Evolutionary conservation across 2,113 vertebrate genomes (phyloP).

Genomic region (Corythaixoides concolor): DNA sequence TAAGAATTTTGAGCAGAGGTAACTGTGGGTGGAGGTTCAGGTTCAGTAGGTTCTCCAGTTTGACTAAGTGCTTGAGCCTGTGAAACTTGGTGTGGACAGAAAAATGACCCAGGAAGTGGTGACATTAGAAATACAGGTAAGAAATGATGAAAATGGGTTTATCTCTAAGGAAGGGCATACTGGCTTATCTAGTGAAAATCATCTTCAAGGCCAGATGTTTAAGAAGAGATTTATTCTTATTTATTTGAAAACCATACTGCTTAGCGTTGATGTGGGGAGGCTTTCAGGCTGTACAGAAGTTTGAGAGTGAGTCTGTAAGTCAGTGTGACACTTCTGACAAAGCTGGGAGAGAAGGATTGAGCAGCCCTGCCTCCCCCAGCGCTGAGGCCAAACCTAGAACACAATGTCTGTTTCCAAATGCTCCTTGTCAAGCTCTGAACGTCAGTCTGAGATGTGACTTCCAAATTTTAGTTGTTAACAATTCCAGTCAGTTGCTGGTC

Average conservation of each 20-base stretch:
- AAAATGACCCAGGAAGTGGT: background rate
- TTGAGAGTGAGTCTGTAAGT: background rate
- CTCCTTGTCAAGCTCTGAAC: background rate
- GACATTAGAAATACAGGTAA: background rate
- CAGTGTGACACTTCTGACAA: background rate
- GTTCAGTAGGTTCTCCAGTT: background rate
- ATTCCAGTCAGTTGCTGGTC: slow-evolving; percentile 36
- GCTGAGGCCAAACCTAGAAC: background rate
- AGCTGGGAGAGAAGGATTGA: background rate
- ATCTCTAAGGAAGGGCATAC: background rate
- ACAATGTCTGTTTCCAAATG: background rate
- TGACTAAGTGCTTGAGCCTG: background rate
- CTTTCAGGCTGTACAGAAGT: background rate
- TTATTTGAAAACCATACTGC: background rate
- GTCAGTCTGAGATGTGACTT: background rate
- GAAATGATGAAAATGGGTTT: background rate
- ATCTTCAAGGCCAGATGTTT: background rate
- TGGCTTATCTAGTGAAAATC: background rate
- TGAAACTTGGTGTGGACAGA: background rate
- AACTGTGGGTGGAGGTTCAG: background rate
- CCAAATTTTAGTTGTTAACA: background rate
- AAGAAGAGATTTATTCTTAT: background rate
- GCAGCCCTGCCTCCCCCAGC: background rate
- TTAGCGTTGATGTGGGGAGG: background rate
- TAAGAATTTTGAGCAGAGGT: background rate